Conservation (phyloP, 1,140 invertebrate genomes). For the Leptinotarsa lineolata region DNA sequence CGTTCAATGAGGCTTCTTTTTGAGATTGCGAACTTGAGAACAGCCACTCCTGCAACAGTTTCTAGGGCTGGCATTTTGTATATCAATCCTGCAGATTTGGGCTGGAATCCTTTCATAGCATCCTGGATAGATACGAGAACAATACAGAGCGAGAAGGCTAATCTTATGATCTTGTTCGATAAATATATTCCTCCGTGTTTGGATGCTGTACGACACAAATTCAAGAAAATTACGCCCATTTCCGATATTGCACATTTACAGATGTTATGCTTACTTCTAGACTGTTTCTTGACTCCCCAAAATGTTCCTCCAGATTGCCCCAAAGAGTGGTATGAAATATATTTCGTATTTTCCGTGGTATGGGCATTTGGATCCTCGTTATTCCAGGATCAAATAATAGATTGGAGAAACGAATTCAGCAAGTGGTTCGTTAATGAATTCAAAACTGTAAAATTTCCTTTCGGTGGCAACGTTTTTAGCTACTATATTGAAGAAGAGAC, state of each 20-base stretch:
- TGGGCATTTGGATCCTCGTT: constrained; percentile 94
- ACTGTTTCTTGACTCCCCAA: constrained; percentile 80
- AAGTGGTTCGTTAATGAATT: constrained; percentile 92
- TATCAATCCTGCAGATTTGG: constrained; percentile 92
- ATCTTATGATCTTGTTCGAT: constrained; percentile 87
- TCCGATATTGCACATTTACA: constrained; percentile 89
- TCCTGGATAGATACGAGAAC: constrained; percentile 90
- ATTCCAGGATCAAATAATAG: constrained; percentile 85
- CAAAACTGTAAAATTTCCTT: constrained; percentile 88
- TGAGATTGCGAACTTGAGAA: constrained; percentile 90
- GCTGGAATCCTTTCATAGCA: constrained; percentile 92
- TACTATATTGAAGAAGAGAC: constrained; percentile 86
- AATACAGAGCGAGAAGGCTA: constrained; percentile 73
- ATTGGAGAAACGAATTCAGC: constrained; percentile 91
- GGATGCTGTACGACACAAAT: constrained; percentile 75
- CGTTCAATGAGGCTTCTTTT: constrained; percentile 89
- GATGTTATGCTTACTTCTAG: constrained; percentile 87
- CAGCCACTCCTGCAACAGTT: constrained; percentile 94
- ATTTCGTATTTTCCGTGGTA: constrained; percentile 88
- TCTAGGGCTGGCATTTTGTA: constrained; percentile 90
- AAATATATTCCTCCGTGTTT: constrained; percentile 90
- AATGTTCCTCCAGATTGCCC: constrained; percentile 84
- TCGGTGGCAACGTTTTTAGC: constrained; percentile 83
- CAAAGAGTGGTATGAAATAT: constrained; percentile 92
- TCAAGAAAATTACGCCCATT: constrained; percentile 91